Percentiles rank a stretch among this genome's conserved stretches.
phyloP scores from a whole-genome alignment of 2,888 invertebrate genomes.

The Galerucella pusilla region DNA sequence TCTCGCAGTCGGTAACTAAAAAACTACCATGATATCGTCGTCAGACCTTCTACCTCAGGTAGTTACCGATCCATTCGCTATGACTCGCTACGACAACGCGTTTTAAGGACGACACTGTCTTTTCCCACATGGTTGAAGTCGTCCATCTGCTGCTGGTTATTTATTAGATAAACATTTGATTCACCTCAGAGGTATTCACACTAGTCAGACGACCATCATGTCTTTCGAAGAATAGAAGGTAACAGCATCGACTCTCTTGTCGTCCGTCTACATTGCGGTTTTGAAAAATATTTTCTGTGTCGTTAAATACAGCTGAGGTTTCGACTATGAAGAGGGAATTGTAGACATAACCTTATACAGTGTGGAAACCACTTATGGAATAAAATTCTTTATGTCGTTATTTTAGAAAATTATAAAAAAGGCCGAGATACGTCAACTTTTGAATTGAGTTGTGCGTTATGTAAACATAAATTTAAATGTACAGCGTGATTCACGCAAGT shows the following conservation, averaged over 20 bases:
- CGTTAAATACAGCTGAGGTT: background rate
- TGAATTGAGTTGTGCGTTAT: too few species aligned
- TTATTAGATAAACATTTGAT: constrained; percentile 18
- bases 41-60: background rate
- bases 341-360: too few species aligned
- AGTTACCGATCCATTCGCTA: background rate
- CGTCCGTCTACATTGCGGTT: constrained; percentile 8
- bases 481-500: too few species aligned
- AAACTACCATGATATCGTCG: background rate
- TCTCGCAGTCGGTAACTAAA: background rate
- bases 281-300: background rate
- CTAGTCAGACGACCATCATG: constrained; percentile 12
- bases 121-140: constrained; percentile 9
- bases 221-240: constrained; percentile 7
- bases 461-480: too few species aligned
- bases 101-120: constrained; percentile 17
- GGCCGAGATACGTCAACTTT: too few species aligned
- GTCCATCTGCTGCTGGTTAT: constrained; percentile 15
- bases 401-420: too few species aligned
- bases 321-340: background rate
- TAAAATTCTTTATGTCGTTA: too few species aligned
- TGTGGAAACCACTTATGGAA: too few species aligned
- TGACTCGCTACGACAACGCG: background rate
- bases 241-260: background rate
- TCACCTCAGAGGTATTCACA: constrained; percentile 14